Base-by-base conservation (phyloP, 30 jellyfish, hydroid and myxozoan species). In the Turritopsis dohrnii region DNA sequence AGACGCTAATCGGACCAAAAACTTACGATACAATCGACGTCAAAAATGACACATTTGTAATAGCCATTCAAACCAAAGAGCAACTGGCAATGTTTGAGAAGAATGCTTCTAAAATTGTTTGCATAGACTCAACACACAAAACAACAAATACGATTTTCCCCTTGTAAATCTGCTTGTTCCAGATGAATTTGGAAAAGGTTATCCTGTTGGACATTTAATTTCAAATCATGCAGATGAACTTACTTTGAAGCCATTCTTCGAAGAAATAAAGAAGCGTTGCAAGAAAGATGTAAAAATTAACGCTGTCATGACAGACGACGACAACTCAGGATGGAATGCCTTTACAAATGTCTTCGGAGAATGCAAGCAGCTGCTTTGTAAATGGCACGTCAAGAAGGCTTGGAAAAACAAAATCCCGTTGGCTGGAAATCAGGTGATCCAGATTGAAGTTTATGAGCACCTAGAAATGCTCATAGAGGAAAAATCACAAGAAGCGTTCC, bases 171-270 rank as follows among this genome's bases (percentile, higher is more conserved):
- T 81, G 88, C 80, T 81, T 1, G 88, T 81, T 54, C 85, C 22
- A 3, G 88, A 54, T 81, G 86, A 81, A n/a, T 29, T 53, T 20
- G 65, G 28, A 8, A 81, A 71, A 71, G 88, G 86, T 52, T 81
- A 81, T 54, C 86, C 88, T 19, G 88, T 81, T 53, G 85, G 27
- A 22, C 60, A 53, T 81, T n/a, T n/a, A n/a, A n/a, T n/a, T n/a
- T n/a, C n/a, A n/a, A n/a, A n/a, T n/a, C n/a, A n/a, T n/a, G n/a
- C n/a, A n/a, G n/a, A n/a, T n/a, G n/a, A n/a, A n/a, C n/a, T n/a
- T n/a, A n/a, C n/a, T n/a, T n/a, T n/a, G n/a, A n/a, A n/a, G n/a
- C n/a, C n/a, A n/a, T n/a, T n/a, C n/a, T n/a, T n/a, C n/a, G n/a
- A n/a, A n/a, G n/a, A n/a, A n/a, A n/a, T n/a, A n/a, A n/a, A n/a